Evolutionary conservation across 2,797 vertebrate species (phyloP).

Genomic region (Microctenopoma stevenorrisi): DNA sequence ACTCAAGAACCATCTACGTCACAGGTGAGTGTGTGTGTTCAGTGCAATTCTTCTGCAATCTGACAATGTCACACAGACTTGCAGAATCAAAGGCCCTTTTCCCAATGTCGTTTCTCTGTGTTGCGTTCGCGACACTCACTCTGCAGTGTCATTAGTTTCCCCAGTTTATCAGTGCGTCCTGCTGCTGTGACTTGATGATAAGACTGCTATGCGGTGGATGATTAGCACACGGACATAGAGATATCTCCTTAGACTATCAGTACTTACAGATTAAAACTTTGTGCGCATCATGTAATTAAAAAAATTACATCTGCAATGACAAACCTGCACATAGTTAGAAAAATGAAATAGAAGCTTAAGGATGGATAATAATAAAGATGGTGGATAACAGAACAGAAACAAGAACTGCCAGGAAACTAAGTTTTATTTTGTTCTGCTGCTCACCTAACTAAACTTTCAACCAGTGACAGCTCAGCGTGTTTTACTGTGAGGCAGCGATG

Average conservation of each 20-base stretch:
- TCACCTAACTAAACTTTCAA: neutral
- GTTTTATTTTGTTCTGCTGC: too few relatives aligned
- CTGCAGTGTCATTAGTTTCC: conserved; percentile 40
- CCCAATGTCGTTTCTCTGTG: conserved; percentile 27
- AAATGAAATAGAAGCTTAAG: too few relatives aligned
- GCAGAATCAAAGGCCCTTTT: neutral
- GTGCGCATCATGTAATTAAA: conserved; percentile 5
- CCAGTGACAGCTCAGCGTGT: neutral
- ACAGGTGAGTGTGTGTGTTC: conserved; percentile 83
- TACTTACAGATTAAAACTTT: conserved; percentile 18
- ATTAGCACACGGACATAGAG: conserved; percentile 35
- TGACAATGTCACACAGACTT: neutral
- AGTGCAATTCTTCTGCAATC: neutral
- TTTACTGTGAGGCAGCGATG: neutral
- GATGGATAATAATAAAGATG: too few relatives aligned
- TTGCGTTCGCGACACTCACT: conserved; percentile 49
- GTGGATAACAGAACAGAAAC: too few relatives aligned
- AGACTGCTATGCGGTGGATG: conserved; percentile 46
- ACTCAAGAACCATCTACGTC: conserved; percentile 91
- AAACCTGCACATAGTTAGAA: neutral
- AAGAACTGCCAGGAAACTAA: too few relatives aligned
- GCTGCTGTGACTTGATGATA: conserved; percentile 53
- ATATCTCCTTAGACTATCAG: conserved; percentile 32
- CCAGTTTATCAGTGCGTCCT: conserved; percentile 48
- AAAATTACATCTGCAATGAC: neutral